Conservation (phyloP, 2,113 vertebrate genomes). For the Lonchura striata region DNA sequence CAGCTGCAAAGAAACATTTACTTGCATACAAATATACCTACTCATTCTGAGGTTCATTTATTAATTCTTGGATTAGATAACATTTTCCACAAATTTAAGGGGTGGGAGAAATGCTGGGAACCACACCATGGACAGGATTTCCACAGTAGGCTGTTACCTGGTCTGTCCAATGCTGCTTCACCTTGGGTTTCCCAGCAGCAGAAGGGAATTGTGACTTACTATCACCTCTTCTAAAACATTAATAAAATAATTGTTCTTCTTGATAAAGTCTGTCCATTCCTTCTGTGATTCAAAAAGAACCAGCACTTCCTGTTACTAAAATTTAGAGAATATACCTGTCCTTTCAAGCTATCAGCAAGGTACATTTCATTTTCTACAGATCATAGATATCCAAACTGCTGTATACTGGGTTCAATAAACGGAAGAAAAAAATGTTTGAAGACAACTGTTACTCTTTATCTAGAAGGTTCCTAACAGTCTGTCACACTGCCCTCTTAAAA, state of each 20-base stretch:
- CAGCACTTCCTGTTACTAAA: background rate
- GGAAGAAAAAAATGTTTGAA: background rate
- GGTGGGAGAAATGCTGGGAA: background rate
- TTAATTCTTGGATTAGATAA: background rate
- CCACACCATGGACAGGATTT: background rate
- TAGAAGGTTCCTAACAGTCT: background rate
- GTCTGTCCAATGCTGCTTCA: fast-evolving
- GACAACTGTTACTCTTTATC: background rate
- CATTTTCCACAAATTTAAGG: background rate
- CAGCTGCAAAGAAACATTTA: background rate
- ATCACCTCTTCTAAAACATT: background rate
- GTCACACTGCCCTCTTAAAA: background rate
- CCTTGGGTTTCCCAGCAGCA: background rate
- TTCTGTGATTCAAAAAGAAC: background rate
- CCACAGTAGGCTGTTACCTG: background rate
- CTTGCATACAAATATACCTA: background rate
- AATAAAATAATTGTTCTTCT: background rate
- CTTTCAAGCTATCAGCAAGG: background rate
- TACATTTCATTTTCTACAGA: background rate
- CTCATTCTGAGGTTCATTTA: background rate
- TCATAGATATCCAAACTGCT: background rate
- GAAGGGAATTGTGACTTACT: background rate
- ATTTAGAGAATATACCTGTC: background rate
- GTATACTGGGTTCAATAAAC: background rate
- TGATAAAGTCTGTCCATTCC: background rate